These are phyloP conservation scores for Anguilla megastoma DNA, from an alignment of 2,797 vertebrate genomes.

Conservation along the genomic window DNA sequence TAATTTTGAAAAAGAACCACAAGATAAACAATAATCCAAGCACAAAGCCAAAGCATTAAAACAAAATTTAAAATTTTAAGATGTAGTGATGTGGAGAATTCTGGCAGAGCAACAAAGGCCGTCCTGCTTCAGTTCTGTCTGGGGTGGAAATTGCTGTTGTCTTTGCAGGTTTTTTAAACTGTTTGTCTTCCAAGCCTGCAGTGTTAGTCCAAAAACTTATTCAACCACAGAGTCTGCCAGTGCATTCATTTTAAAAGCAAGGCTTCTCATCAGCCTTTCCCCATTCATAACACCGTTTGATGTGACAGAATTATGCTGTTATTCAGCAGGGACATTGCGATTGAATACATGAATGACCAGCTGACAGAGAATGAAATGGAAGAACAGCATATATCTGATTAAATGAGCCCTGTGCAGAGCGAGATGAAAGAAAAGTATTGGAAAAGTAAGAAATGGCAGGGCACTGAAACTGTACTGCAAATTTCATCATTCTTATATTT, in stretches of 20 bases:
- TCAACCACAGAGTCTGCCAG: not conserved
- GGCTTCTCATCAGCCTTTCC: not conserved
- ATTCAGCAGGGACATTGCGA: not conserved
- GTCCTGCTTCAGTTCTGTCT: not conserved
- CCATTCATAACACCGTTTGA: not conserved
- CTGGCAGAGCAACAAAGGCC: not conserved
- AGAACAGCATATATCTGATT: not conserved
- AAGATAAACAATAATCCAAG: not conserved
- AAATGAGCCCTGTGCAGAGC: not conserved
- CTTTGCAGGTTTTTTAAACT: constrained; percentile 1
- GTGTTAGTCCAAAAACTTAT: not conserved
- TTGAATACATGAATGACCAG: not conserved
- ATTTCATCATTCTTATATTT: too few species aligned
- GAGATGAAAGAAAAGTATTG: not conserved
- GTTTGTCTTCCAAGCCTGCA: not conserved
- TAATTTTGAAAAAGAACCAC: not conserved
- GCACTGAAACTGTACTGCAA: not conserved
- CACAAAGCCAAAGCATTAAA: not conserved
- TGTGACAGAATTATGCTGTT: not conserved
- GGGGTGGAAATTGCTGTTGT: constrained; percentile 2
- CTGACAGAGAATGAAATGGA: not conserved
- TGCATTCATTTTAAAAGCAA: not conserved
- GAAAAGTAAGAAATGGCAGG: too few species aligned
- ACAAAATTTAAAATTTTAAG: not conserved
- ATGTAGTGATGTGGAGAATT: constrained; percentile 4